Evolutionary conservation across 2,113 vertebrate species (phyloP), one percentile per base, ranked within the genome.

Genomic region (Myotis brandtii): DNA sequence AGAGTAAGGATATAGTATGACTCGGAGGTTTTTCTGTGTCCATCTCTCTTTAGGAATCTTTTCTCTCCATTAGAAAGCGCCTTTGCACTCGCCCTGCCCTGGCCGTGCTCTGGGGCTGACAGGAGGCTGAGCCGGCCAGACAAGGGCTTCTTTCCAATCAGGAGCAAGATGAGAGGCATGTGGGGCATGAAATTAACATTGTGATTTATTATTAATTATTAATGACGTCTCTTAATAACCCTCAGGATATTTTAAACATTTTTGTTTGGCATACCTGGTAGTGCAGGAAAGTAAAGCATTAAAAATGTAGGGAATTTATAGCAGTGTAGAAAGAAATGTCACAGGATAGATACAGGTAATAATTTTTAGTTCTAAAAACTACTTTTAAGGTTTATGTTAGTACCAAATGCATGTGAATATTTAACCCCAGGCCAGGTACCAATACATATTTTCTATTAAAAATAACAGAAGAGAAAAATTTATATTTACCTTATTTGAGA

Each of bases 371-470:
- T 93, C 94, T 86, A 80, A 91, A 90, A 94, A 70, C 82, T 67
- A 79, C 73, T 93, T 94, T 72, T 32, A 91, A 59, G 34, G 88
- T 79, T 96, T 94, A 94, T 91, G 27, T 85, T 77, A 93, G 64
- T 52, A 88, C 86, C 62, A 82, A 48, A 86, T 70, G 21, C 70
- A 43, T 50, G 40, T 94, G 64, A 93, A 96, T 86, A 72, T 96
- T 90, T 95, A 87, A 82, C 18, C 67, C 10, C 17, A 17, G 12
- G 40, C 32, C 40, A 89, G 67, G 40, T 64, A 92, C 48, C 89
- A 90, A 93, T 82, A 87, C 90, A 82, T 91, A 91, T 91, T 96
- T 94, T 91, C 62, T 79, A 85, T 90, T 92, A 95, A 97, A 96
- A 93, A 62, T 88, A 88, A 56, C 32, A 77, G 73, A 91, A 69